phyloP scores from a whole-genome alignment of 2,797 vertebrate species.

The Sebastiscus albofasciatus region DNA sequence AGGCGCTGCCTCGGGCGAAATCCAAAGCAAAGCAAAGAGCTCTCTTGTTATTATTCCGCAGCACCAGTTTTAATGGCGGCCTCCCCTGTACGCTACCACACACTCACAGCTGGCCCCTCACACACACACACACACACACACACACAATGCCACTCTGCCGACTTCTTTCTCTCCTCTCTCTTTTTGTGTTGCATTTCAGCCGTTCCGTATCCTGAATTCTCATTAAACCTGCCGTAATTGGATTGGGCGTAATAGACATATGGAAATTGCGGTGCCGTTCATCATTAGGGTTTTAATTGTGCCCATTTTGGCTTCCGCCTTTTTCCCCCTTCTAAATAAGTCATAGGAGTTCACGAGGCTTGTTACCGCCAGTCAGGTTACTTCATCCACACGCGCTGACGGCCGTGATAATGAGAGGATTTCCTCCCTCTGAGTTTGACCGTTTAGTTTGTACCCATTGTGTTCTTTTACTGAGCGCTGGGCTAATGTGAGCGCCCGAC shows the following conservation, averaged over 20 bases:
- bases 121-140: constrained; percentile 25
- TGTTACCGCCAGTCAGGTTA: constrained; percentile 46
- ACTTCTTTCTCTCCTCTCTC: constrained; percentile 29
- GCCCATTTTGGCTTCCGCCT: constrained; percentile 59
- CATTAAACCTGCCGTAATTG: constrained; percentile 83
- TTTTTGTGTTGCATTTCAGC: constrained; percentile 58
- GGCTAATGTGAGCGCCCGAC: not conserved
- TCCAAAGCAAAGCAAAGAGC: constrained; percentile 67
- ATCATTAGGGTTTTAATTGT: constrained; percentile 86
- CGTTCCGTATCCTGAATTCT: constrained; percentile 75
- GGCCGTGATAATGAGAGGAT: constrained; percentile 36
- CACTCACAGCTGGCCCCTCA: constrained; percentile 59
- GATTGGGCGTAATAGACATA: constrained; percentile 81
- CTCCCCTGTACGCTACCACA: constrained; percentile 35
- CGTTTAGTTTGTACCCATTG: constrained; percentile 13
- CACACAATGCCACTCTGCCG: constrained; percentile 35
- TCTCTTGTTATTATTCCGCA: constrained; percentile 69
- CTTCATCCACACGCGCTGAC: constrained; percentile 15
- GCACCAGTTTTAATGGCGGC: constrained; percentile 38
- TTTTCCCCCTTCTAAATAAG: constrained; percentile 73
- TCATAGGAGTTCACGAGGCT: constrained; percentile 53
- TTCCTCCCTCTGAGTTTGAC: not conserved
- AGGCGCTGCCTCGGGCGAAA: constrained; percentile 68
- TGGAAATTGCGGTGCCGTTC: constrained; percentile 86
- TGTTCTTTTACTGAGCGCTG: not conserved